Evolutionary conservation across 2,888 invertebrate species (phyloP).

Genomic region (Cyclophora albipunctata): DNA sequence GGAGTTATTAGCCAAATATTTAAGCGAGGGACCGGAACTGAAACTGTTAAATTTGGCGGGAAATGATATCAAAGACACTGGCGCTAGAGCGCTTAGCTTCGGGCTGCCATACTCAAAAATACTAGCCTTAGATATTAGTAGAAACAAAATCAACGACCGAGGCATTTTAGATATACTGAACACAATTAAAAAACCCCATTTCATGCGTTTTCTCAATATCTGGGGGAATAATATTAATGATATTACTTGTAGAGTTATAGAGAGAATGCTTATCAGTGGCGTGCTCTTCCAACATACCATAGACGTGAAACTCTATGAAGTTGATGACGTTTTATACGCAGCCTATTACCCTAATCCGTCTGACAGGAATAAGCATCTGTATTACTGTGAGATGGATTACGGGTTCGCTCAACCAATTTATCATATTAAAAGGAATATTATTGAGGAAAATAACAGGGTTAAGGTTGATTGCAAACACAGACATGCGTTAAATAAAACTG

Average conservation of each 20-base stretch:
- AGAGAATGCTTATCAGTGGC: slow-evolving; percentile 53
- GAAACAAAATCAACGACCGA: slow-evolving; percentile 71
- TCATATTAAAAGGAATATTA: slow-evolving; percentile 48
- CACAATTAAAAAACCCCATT: slow-evolving; percentile 70
- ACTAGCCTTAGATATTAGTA: slow-evolving; percentile 71
- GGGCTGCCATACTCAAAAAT: slow-evolving; percentile 75
- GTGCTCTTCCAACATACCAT: slow-evolving; percentile 51
- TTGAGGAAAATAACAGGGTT: slow-evolving; percentile 30
- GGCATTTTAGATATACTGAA: slow-evolving; percentile 73
- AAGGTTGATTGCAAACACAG: slow-evolving; percentile 54
- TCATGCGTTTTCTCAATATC: slow-evolving; percentile 52
- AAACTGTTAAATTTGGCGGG: slow-evolving; percentile 70
- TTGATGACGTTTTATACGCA: slow-evolving; percentile 43
- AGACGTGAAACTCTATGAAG: slow-evolving; percentile 52
- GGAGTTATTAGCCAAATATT: slow-evolving; percentile 69
- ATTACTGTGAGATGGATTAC: slow-evolving; percentile 70
- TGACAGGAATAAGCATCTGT: slow-evolving; percentile 68
- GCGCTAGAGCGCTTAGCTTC: slow-evolving; percentile 73
- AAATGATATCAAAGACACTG: slow-evolving; percentile 73
- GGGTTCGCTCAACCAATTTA: slow-evolving; percentile 55
- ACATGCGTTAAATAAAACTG: slow-evolving; percentile 49
- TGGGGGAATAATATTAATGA: slow-evolving; percentile 60
- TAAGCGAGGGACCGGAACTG: slow-evolving; percentile 64
- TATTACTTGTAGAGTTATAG: slow-evolving; percentile 51
- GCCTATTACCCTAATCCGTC: slow-evolving; percentile 61